Conservation (phyloP, 2,888 invertebrate species). For the Polyommatus icarus region DNA sequence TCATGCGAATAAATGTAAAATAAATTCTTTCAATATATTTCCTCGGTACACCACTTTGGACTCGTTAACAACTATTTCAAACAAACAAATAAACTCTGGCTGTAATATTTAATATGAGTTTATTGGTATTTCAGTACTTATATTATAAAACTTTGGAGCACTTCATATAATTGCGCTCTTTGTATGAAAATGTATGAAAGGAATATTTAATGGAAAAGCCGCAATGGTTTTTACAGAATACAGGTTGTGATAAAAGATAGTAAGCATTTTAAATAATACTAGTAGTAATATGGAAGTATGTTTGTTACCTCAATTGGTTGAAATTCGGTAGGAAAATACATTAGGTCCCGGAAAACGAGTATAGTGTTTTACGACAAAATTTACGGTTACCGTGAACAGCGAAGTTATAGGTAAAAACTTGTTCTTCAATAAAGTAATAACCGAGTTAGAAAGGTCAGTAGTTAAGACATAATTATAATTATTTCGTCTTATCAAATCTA, state of each 20-base stretch:
- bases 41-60: background rate
- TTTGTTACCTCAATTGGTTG: too few species aligned
- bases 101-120: background rate
- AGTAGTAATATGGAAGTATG: background rate
- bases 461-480: too few species aligned
- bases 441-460: too few species aligned
- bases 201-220: background rate
- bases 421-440: too few species aligned
- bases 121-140: background rate
- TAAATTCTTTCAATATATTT: background rate
- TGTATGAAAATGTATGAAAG: slow-evolving; percentile 7
- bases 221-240: slow-evolving; percentile 8
- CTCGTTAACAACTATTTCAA: background rate
- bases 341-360: too few species aligned
- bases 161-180: background rate
- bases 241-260: background rate
- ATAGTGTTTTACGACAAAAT: too few species aligned
- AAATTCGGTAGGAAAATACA: too few species aligned
- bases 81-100: background rate
- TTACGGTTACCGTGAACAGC: too few species aligned
- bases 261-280: background rate
- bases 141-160: slow-evolving; percentile 7
- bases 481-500: too few species aligned
- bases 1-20: too few species aligned
- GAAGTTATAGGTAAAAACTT: too few species aligned